phyloP scores from a whole-genome alignment of 2,888 invertebrate genomes.

The Noctua janthina region DNA sequence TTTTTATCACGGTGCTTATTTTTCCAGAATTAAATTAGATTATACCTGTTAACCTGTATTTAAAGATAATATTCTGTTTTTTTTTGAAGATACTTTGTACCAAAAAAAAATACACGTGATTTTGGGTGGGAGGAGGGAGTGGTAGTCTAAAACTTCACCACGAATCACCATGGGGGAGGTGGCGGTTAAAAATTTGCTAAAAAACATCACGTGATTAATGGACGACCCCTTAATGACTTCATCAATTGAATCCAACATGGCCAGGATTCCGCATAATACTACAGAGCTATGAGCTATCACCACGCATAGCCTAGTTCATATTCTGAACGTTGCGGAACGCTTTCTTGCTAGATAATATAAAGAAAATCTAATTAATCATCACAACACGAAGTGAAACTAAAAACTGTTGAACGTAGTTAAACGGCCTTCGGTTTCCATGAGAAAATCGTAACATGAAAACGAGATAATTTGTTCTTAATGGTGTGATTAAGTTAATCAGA shows the following conservation, averaged over 20 bases:
- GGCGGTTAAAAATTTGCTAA: too few species aligned
- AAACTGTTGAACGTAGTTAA: slow-evolving; percentile 52
- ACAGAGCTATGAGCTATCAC: slow-evolving; percentile 23
- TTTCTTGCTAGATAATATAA: slow-evolving; percentile 43
- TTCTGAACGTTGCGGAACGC: slow-evolving; percentile 37
- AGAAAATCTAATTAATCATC: slow-evolving; percentile 56
- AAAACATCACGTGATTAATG: too few species aligned
- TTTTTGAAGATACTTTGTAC: too few species aligned
- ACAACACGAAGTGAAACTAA: slow-evolving; percentile 56
- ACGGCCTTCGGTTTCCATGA: slow-evolving; percentile 52
- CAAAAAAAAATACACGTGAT: too few species aligned
- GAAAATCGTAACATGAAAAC: slow-evolving; percentile 54
- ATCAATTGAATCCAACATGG: slow-evolving; percentile 17
- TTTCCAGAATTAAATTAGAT: too few species aligned
- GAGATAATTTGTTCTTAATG: slow-evolving; percentile 51
- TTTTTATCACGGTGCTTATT: too few species aligned
- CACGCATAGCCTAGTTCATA: slow-evolving; percentile 26
- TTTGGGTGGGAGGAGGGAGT: too few species aligned
- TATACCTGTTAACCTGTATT: too few species aligned
- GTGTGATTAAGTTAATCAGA: slow-evolving; percentile 42
- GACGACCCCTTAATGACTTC: too few species aligned
- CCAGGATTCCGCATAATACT: not conserved
- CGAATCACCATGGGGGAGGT: too few species aligned
- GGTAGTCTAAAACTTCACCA: too few species aligned
- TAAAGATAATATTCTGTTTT: too few species aligned